Evolutionary conservation across 2,888 invertebrate species (phyloP), one percentile per base, ranked within the genome.

Genomic region (Trissolcus brochymenae): DNA sequence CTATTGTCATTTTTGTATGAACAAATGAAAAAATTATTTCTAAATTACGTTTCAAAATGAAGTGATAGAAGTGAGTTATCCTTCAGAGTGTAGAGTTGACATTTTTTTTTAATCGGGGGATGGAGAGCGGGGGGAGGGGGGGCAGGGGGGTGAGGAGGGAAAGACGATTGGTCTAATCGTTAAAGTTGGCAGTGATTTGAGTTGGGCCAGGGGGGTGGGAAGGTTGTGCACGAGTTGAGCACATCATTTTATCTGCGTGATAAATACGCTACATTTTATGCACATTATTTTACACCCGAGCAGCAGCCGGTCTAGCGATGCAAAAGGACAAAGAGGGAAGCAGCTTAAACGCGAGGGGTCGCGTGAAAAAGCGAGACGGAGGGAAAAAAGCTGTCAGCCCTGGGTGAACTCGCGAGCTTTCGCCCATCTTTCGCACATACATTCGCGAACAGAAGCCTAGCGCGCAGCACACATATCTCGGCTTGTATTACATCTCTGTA

Each of bases 211-310:
- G 73, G 35, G 53, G 55, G 43, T 81, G 83, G 85, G 81, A 83
- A 84, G 83, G 60, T 55, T 82, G n/a, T 16, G 46, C 83, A 83
- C 87, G 87, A 86, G 84, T 86, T 86, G 85, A 84, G 87, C 86
- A 84, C 87, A 86, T 87, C 86, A 87, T 87, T 88, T 88, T 88
- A 87, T 88, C 87, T 87, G 84, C 84, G 85, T 88, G 88, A 88
- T 88, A 86, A 88, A 88, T 88, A 87, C 85, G 88, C 87, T 84
- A 88, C 87, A 88, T 87, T 88, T 88, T 87, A 87, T 87, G 87
- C 87, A 86, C 87, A 87, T 88, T 88, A 88, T 88, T 87, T 87
- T 85, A 82, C 84, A 77, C 80, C 84, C 81, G 79, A 35, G 35
- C 80, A 80, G 72, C 71, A 56, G 55, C 56, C 59, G 57, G 9